Base-by-base conservation (phyloP, 2,888 invertebrate genomes). In the Acrocyrtus sp. region DNA sequence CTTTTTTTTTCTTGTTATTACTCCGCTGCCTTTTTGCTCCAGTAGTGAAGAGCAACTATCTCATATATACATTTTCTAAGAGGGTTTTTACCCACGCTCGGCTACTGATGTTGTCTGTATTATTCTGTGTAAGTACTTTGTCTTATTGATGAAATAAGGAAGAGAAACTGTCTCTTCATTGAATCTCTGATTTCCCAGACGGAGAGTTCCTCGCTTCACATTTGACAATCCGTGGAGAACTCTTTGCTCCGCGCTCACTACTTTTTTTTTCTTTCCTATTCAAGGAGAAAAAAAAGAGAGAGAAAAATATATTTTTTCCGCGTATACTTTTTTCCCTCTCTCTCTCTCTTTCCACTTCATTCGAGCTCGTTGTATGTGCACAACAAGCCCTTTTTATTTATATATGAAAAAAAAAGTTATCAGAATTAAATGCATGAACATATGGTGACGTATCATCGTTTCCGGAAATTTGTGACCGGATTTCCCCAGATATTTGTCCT, bases 81-180 rank as follows among this genome's bases (percentile, higher is more conserved):
- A n/a, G n/a, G n/a, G n/a, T n/a, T n/a, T n/a, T n/a, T n/a, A n/a
- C n/a, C n/a, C n/a, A n/a, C n/a, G n/a, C n/a, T n/a, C n/a, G n/a
- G n/a, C n/a, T n/a, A n/a, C n/a, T 12, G 21, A 50, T 3, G 19
- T 34, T 53, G 54, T 47, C 53, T 51, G 58, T 51, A 58, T 68
- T 68, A 61, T 61, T 61, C 53, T 45, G 41, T 29, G 69, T 69
- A 62, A 62, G 61, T 47, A 56, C 56, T 54, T 34, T 54, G 65
- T 70, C 56, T 65, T 72, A 72, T 72, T 72, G 72, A 72, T 72
- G 72, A 72, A 72, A 72, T 72, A 72, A 72, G 72, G 72, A 72
- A 70, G 29, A 51, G 50, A 56, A 72, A 51, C 65, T 72, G 72
- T 72, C 72, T n/a, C n/a, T 65, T 72, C 72, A 72, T 72, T 70